A percentile compares a stretch with the other conserved stretches of the same genome.
Conservation (phyloP, 1,140 invertebrate genomes). For the Carposina sasakii region DNA sequence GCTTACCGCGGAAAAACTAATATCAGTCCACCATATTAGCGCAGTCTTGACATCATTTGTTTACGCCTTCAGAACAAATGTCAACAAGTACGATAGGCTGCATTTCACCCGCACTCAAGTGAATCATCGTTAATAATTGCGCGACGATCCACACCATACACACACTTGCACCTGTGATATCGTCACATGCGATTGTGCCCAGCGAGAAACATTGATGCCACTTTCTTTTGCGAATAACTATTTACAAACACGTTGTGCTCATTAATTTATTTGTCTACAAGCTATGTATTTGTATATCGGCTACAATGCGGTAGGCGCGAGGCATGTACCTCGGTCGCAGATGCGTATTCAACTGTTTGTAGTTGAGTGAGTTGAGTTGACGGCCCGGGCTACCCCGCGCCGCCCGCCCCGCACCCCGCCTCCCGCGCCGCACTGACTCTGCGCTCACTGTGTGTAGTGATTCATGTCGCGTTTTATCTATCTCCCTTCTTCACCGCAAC, state of each 20-base stretch:
- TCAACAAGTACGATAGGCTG: slow-evolving; percentile 71
- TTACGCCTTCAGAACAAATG: slow-evolving; percentile 64
- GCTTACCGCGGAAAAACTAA: slow-evolving; percentile 59
- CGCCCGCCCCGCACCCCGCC: slow-evolving; percentile 40
- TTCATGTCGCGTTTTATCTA: slow-evolving; percentile 71
- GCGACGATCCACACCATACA: slow-evolving; percentile 64
- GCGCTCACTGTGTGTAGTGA: slow-evolving; percentile 62
- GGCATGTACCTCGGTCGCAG: slow-evolving; percentile 51
- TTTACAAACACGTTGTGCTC: slow-evolving; percentile 39
- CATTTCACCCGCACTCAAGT: slow-evolving; percentile 71
- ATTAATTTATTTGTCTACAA: slow-evolving; percentile 38
- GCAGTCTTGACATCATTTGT: slow-evolving; percentile 65
- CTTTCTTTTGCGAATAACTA: slow-evolving; percentile 53
- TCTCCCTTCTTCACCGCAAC: slow-evolving; percentile 70
- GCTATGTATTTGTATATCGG: slow-evolving; percentile 41
- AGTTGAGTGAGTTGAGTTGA: too few relatives aligned
- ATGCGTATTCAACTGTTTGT: slow-evolving; percentile 69
- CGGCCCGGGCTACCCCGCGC: slow-evolving; percentile 36
- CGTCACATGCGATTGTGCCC: slow-evolving; percentile 51
- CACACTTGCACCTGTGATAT: slow-evolving; percentile 55
- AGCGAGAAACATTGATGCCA: slow-evolving; percentile 34
- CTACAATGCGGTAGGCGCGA: slow-evolving; percentile 39
- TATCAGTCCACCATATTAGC: slow-evolving; percentile 66
- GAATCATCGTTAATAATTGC: slow-evolving; percentile 72
- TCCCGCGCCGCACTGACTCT: slow-evolving; percentile 47